phyloP scores from a whole-genome alignment of 2,113 vertebrate species.

The Periophthalmus modestus region DNA sequence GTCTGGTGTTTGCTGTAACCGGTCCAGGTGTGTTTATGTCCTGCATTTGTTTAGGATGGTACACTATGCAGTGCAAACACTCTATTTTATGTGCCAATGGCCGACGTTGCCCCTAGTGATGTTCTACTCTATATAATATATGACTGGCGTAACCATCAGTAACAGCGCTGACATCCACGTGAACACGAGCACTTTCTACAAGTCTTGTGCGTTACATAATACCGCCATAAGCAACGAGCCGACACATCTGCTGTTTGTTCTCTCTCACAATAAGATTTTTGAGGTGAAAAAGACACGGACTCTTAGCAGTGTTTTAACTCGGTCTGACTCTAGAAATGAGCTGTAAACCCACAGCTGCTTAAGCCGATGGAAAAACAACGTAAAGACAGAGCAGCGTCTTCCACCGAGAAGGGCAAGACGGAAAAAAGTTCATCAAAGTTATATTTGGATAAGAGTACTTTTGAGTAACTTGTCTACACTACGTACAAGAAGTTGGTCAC shows the following conservation, averaged over 20 bases:
- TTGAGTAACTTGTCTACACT: background rate
- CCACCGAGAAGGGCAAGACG: background rate
- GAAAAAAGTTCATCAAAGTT: slow-evolving; percentile 39
- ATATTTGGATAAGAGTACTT: background rate
- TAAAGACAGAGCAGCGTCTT: slow-evolving; percentile 9
- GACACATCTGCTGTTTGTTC: slow-evolving; percentile 43
- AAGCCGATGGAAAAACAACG: slow-evolving; percentile 44
- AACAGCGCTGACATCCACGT: background rate
- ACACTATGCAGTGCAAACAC: background rate
- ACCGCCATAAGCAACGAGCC: background rate
- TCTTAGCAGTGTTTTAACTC: background rate
- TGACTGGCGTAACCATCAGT: background rate
- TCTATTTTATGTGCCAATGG: background rate
- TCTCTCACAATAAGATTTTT: slow-evolving; percentile 20
- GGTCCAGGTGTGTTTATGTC: slow-evolving; percentile 18
- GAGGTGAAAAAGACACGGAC: slow-evolving; percentile 17
- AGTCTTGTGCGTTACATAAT: slow-evolving; percentile 61
- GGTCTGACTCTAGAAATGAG: slow-evolving; percentile 25
- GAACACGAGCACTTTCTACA: slow-evolving; percentile 10
- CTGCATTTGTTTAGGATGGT: background rate
- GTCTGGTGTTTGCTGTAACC: slow-evolving; percentile 36
- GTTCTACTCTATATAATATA: background rate
- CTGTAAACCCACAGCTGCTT: slow-evolving; percentile 32
- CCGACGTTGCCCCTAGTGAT: background rate
- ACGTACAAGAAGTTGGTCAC: background rate